Evolutionary conservation across 35 echinoderm and acorn worm genomes (phyloP).

Genomic region (Lytechinus pictus): DNA sequence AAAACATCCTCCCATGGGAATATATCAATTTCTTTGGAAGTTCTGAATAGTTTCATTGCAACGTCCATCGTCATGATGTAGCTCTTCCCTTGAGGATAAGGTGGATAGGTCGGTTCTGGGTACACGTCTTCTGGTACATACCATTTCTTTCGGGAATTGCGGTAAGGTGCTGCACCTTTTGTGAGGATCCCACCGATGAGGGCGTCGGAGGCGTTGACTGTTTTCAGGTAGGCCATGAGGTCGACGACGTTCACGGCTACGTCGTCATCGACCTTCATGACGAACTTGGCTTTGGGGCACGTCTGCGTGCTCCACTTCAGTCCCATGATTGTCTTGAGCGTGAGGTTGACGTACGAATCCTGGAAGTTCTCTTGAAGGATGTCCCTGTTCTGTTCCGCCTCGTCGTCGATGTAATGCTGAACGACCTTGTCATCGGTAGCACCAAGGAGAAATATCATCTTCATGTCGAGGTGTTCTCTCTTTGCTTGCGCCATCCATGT

Average conservation of each 20-base stretch:
- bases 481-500: background rate
- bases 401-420: background rate
- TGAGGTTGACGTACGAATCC: slow-evolving; percentile 76
- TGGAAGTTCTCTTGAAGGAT: slow-evolving; percentile 76
- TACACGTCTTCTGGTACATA: slow-evolving; percentile 58
- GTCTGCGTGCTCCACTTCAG: slow-evolving; percentile 66
- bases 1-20: slow-evolving; percentile 71
- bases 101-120: slow-evolving; percentile 59
- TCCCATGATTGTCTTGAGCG: slow-evolving; percentile 80
- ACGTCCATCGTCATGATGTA: slow-evolving; percentile 68
- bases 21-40: slow-evolving; percentile 39
- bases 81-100: slow-evolving; percentile 51
- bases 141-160: slow-evolving; percentile 63
- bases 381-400: slow-evolving; percentile 56
- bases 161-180: background rate
- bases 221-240: slow-evolving; percentile 24
- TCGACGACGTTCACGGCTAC: slow-evolving; percentile 60
- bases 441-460: slow-evolving; percentile 11
- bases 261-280: slow-evolving; percentile 84
- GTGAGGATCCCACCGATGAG: slow-evolving; percentile 38
- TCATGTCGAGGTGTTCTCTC: background rate
- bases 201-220: background rate
- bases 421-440: background rate
- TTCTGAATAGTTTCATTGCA: slow-evolving; percentile 15
- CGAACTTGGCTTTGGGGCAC: slow-evolving; percentile 62